These are phyloP conservation scores for Drosophila subobscura DNA, from an alignment of 1,140 invertebrate species.

Conservation along the genomic window DNA sequence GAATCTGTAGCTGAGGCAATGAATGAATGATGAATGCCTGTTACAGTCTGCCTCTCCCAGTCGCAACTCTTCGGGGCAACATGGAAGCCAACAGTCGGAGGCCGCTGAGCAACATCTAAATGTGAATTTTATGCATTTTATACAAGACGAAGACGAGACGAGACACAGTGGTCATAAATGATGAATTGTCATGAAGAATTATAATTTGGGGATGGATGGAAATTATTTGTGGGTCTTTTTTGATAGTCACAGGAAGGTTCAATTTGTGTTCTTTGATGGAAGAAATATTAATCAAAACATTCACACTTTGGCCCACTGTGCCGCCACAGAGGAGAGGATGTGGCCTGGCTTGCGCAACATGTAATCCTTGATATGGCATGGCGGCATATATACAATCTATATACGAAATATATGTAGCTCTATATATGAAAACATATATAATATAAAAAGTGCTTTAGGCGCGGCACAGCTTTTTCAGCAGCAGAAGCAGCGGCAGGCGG, in stretches of 20 bases:
- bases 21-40: conserved; percentile 78
- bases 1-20: conserved; percentile 43
- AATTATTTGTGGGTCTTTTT: neutral
- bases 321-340: conserved; percentile 30
- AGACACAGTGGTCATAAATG: conserved; percentile 41
- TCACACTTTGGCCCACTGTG: conserved; percentile 30
- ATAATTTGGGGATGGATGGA: neutral
- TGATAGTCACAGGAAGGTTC: no score
- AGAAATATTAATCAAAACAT: no score
- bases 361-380: conserved; percentile 68
- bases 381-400: conserved; percentile 43
- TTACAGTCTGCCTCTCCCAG: conserved; percentile 26
- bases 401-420: conserved; percentile 31
- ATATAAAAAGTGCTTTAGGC: conserved; percentile 67
- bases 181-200: neutral
- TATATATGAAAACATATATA: conserved; percentile 41
- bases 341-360: conserved; percentile 37
- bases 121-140: conserved; percentile 79
- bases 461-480: conserved; percentile 66
- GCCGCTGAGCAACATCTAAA: conserved; percentile 64
- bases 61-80: conserved; percentile 34
- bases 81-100: conserved; percentile 55
- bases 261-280: no score
- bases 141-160: conserved; percentile 64
- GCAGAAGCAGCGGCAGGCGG: conserved; percentile 35